A percentile compares a stretch with the other conserved stretches of the same genome.
Evolutionary conservation across 2,888 invertebrate species (phyloP).

Genomic region (Phlogophora meticulosa): DNA sequence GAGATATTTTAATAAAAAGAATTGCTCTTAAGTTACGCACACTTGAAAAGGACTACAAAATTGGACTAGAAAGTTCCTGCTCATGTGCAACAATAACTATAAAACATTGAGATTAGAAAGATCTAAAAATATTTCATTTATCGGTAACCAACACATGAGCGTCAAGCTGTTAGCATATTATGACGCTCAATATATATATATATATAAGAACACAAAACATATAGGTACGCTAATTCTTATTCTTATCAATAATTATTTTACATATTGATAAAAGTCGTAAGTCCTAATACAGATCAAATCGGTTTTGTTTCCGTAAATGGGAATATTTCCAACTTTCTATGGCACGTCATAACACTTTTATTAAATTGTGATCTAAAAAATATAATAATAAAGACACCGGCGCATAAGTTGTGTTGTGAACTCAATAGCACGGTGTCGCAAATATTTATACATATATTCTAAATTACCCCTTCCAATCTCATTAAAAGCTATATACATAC

Average conservation of each 20-base stretch:
- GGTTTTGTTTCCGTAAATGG: neutral
- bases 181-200: conserved; percentile 1
- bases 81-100: conserved; percentile 50
- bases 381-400: neutral
- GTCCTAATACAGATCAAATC: conserved; percentile 27
- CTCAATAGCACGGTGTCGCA: conserved; percentile 9
- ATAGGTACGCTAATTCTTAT: conserved; percentile 10
- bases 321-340: conserved; percentile 24
- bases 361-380: conserved; percentile 4
- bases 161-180: conserved; percentile 6
- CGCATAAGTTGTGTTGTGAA: conserved; percentile 8
- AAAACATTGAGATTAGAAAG: conserved; percentile 42
- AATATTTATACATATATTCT: conserved; percentile 10
- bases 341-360: conserved; percentile 41
- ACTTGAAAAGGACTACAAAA: conserved; percentile 62
- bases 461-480: conserved; percentile 40
- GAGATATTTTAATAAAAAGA: conserved; percentile 35
- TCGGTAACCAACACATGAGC: conserved; percentile 19
- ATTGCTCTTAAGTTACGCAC: conserved; percentile 52
- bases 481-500: conserved; percentile 54
- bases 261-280: conserved; percentile 18
- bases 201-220: conserved; percentile 12
- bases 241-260: conserved; percentile 19
- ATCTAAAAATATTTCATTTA: conserved; percentile 46
- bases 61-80: conserved; percentile 65